Evolutionary conservation across 2,888 invertebrate species (phyloP).

Genomic region (Dinocampus coccinellae): DNA sequence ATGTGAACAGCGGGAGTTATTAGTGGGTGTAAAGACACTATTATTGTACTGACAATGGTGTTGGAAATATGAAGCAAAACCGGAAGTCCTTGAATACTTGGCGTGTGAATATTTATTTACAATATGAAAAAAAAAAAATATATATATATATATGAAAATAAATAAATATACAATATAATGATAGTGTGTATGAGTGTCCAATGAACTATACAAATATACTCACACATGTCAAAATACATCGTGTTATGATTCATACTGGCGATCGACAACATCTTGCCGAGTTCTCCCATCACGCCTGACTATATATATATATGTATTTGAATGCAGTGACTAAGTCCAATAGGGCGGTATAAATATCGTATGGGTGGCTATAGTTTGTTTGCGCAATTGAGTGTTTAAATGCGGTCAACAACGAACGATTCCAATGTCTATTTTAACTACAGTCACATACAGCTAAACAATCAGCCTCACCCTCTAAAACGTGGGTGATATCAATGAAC

Average conservation of each 20-base stretch:
- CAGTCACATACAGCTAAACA: neutral
- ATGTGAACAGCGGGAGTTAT: neutral
- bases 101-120: slow-evolving; percentile 30
- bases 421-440: slow-evolving; percentile 12
- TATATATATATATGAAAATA: neutral
- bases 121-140: neutral
- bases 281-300: slow-evolving; percentile 38
- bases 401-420: slow-evolving; percentile 34
- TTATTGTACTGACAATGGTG: slow-evolving; percentile 9
- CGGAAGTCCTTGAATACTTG: slow-evolving; percentile 32
- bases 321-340: slow-evolving; percentile 24
- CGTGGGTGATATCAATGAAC: slow-evolving; percentile 30
- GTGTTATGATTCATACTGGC: slow-evolving; percentile 34
- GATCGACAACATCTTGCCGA: slow-evolving; percentile 34
- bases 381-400: slow-evolving; percentile 38
- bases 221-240: neutral
- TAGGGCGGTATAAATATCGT: slow-evolving; percentile 30
- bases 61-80: slow-evolving; percentile 21
- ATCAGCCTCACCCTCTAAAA: slow-evolving; percentile 31
- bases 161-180: neutral
- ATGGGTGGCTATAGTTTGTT: slow-evolving; percentile 33
- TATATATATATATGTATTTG: slow-evolving; percentile 1
- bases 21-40: slow-evolving; percentile 18
- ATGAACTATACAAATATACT: slow-evolving; percentile 3
- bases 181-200: neutral